Base-by-base conservation (phyloP, 2,888 invertebrate genomes). In the Amphipyra tragopoginis region DNA sequence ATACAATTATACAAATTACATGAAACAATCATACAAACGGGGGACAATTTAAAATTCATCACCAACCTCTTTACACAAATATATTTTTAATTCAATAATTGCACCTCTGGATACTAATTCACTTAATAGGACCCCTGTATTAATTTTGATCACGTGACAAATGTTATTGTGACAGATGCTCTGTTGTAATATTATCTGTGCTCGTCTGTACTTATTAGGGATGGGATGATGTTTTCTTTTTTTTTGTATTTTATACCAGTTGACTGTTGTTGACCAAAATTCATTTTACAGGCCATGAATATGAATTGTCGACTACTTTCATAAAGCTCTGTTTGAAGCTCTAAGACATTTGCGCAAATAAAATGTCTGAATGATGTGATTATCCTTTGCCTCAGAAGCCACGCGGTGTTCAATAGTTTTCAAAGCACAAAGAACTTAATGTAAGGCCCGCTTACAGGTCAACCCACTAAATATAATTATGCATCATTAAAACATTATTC, bases 71-170 rank as follows among this genome's bases (percentile, higher is more conserved):
- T 90, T 82, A 77, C 68, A 85, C 84, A 89, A 93, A 94, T 92
- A 89, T 85, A 88, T 91, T 93, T 93, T 94, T 93, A 93, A 94
- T 93, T 90, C 81, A 81, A 87, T 94, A 94, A 94, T 94, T 93
- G 88, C 89, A 86, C 82, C 84, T 86, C 81, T 69, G 73, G 76
- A 50, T 63, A 72, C 80, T 79, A 84, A 86, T 86, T 87, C 80
- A 75, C 78, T 78, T 89, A 89, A 91, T 88, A 84, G 86, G 62
- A 63, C 62, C 79, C 66, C 53, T 85, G 85, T 85, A 89, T 93
- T 90, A 86, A 88, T 84, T 86, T 81, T 87, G 90, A 92, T 94
- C 93, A 93, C 92, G 91, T 93, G 93, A 93, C 94, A 93, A 92
- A 90, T 90, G 90, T 91, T 93, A 88, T 63, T 78, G 77, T 90